Evolutionary conservation across 35 echinoderm and acorn worm species (phyloP), one percentile per base, ranked within the genome.

Genomic region (Patiria miniata): DNA sequence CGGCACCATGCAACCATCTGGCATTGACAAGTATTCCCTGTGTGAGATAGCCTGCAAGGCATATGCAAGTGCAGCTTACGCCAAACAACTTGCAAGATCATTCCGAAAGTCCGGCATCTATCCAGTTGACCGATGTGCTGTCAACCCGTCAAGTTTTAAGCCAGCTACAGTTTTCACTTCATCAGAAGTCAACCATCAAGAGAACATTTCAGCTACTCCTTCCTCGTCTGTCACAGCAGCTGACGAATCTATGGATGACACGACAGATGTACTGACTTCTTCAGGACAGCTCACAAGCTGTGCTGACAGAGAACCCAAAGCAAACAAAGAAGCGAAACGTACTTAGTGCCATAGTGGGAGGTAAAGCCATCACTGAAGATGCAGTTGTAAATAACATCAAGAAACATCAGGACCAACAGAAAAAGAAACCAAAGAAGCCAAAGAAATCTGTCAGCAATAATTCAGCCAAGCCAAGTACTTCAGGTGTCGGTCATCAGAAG

Each of bases 61-160:
- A 54, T 83, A 38, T 51, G 52, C n/a, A 83, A 1, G 16, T 54
- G 40, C 30, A 26, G n/a, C 19, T 37, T 21, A 52, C 54, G 32
- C 34, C 17, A 38, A 83, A 10, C 18, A 82, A 82, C 54, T 23
- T 59, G 19, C 61, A 40, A 21, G 68, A 79, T 52, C 38, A 5
- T 51, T 44, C 23, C 15, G 68, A 61, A 33, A 8, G 1, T 83
- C 58, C 7, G 88, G 80, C 8, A 90, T 90, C 51, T 83, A 36
- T 42, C 73, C 73, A 68, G 58, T 86, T 40, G 56, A 86, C 39
- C 50, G 50, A 53, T 33, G 18, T 57, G 21, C 40, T 26, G 39
- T 79, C 40, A 26, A 88, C 22, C 51, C 21, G 29, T 47, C 59
- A 77, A 26, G 61, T 39, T 40, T 50, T 76, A 26, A 37, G 58